Evolutionary conservation across 2,797 vertebrate genomes (phyloP).

Genomic region (Uromys caudimaculatus): DNA sequence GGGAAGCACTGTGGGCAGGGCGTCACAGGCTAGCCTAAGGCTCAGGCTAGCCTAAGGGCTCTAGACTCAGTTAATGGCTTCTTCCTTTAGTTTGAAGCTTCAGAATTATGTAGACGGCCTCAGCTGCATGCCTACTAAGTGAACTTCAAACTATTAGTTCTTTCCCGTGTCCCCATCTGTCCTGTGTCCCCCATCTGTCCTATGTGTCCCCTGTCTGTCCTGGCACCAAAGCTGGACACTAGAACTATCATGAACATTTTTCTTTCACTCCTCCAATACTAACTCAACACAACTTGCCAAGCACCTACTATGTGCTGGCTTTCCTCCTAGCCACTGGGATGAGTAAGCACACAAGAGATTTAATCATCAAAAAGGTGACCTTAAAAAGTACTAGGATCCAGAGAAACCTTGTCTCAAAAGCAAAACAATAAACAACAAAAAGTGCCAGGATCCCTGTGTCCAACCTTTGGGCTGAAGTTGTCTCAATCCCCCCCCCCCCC

Average conservation of each 20-base stretch:
- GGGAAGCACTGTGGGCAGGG: neutral
- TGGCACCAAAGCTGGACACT: neutral
- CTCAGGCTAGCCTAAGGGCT: neutral
- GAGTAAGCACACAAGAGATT: neutral
- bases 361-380: neutral
- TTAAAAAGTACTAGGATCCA: neutral
- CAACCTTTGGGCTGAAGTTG: neutral
- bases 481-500: neutral
- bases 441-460: neutral
- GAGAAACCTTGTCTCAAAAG: neutral
- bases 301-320: neutral
- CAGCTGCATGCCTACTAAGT: neutral
- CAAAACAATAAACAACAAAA: neutral
- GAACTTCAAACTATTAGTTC: neutral
- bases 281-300: neutral
- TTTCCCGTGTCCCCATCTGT: neutral
- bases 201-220: neutral
- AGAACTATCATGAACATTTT: neutral
- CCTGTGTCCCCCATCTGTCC: too few species aligned
- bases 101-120: neutral
- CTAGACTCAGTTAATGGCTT: neutral
- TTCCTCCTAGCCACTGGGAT: neutral
- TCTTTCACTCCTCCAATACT: neutral
- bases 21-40: too few species aligned
- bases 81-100: neutral